Percentiles rank a stretch among this genome's conserved stretches.
phyloP scores from a whole-genome alignment of 2,888 invertebrate genomes.

The Corbicula japonica region DNA sequence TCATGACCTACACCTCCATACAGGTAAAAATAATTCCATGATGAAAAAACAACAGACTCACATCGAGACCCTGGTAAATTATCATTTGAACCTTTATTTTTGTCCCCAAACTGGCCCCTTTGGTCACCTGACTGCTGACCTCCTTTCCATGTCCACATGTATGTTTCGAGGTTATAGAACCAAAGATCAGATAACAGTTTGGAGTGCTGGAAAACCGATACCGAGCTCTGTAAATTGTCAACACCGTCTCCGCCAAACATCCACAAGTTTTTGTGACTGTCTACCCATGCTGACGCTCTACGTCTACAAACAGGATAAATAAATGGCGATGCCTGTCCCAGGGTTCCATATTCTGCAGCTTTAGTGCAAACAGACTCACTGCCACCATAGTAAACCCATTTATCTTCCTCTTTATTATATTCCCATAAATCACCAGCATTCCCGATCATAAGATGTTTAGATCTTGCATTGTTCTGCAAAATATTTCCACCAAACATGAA shows the following conservation, averaged over 20 bases:
- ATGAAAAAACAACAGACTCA: constrained; percentile 66
- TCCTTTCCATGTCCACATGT: constrained; percentile 77
- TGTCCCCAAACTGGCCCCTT: constrained; percentile 61
- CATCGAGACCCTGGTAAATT: constrained; percentile 72
- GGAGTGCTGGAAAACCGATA: constrained; percentile 63
- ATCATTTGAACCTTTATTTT: constrained; percentile 52
- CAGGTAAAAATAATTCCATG: constrained; percentile 63
- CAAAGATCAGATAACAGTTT: constrained; percentile 76
- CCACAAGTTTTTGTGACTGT: constrained; percentile 73
- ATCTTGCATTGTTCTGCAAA: constrained; percentile 55
- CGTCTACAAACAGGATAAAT: constrained; percentile 74
- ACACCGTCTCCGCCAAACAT: constrained; percentile 81
- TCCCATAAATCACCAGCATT: constrained; percentile 77
- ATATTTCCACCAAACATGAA: constrained; percentile 81
- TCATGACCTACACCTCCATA: constrained; percentile 79
- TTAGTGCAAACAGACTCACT: constrained; percentile 43
- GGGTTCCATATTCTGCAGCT: constrained; percentile 59
- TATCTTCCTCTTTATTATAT: constrained; percentile 64
- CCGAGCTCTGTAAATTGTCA: constrained; percentile 55
- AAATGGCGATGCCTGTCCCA: constrained; percentile 20
- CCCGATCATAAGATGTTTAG: constrained; percentile 67
- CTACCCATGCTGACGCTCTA: constrained; percentile 72
- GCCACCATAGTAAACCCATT: constrained; percentile 70
- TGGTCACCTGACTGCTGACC: constrained; percentile 69
- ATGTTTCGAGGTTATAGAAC: constrained; percentile 65